phyloP scores from a whole-genome alignment of 1,140 invertebrate species.

The Batillaria attramentaria region DNA sequence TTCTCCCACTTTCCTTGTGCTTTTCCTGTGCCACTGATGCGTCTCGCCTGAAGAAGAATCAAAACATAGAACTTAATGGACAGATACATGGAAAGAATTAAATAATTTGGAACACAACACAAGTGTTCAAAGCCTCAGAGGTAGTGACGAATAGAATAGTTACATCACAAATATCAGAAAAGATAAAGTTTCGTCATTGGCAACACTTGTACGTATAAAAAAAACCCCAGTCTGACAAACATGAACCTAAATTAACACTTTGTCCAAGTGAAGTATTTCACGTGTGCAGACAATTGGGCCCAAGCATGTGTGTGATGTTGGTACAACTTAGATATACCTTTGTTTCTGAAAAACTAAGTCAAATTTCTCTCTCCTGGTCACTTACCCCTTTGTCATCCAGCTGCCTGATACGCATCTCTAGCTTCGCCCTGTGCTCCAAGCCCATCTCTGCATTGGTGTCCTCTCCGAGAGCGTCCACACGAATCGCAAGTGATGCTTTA shows the following conservation, averaged over 20 bases:
- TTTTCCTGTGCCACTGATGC: constrained; percentile 87
- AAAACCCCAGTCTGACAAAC: neutral
- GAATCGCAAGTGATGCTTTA: constrained; percentile 92
- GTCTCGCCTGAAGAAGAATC: constrained; percentile 65
- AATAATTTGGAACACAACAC: neutral
- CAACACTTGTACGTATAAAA: neutral
- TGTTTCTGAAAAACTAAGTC: too few species aligned
- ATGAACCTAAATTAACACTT: neutral
- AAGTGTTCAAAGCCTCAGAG: neutral
- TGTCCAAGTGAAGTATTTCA: too few species aligned
- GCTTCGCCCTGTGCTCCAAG: constrained; percentile 87
- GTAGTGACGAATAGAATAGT: constrained; percentile 10
- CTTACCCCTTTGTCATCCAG: constrained; percentile 89
- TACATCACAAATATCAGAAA: constrained; percentile 5
- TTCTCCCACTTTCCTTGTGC: constrained; percentile 91
- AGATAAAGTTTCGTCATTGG: neutral
- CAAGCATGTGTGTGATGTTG: too few species aligned
- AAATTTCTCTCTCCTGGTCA: neutral
- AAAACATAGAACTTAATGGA: neutral
- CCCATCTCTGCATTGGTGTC: constrained; percentile 80
- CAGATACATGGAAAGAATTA: neutral
- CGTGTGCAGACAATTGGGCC: too few species aligned
- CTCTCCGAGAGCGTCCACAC: constrained; percentile 97
- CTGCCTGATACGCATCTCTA: constrained; percentile 84
- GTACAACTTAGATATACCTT: too few species aligned